Evolutionary conservation across 53 echinoderm and acorn worm genomes (phyloP), one percentile per base, ranked within the genome.

Genomic region (Echinarachnius parma): DNA sequence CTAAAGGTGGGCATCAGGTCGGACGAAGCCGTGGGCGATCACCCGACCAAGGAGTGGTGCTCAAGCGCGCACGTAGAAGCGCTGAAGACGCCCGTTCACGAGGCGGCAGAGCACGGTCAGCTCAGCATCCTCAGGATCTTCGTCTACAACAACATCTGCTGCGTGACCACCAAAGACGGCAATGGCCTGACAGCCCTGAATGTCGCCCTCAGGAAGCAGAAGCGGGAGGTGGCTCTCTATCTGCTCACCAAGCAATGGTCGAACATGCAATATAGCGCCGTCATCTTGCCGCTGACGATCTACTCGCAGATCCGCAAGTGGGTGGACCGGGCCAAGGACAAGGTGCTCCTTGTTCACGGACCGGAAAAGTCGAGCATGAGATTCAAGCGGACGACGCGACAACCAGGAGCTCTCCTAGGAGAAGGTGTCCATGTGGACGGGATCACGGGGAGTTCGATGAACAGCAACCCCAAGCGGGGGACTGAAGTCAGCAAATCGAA

Each of bases 191-290:
- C 89, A 13, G 86, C 80, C 26, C 67, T 93, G 13, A 93, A 89
- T 32, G 78, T 93, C 26, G 80, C 93, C 21, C 78, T 93, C 1
- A 46, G 93, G 21, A 86, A 86, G 34, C 93, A 89, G 35, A 77
- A 93, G 35, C 76, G 84, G 28, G 89, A 93, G 37, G 93, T 86
- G 0, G 93, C 93, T 9, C 39, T 93, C 32, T 93, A 93, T 37
- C 79, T 93, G 1, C 80, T 93, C 34, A 89, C 93, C 1, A 93
- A 93, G 34, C 93, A 93, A 70, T 93, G 93, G 93, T 81, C 93
- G 16, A 93, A 72, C 62, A 87, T 93, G 5, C 86, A 89, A 47
- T 93, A 86, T 49, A 90, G 75, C 48, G 89, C 89, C 33, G 48
- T 89, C 52, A 86, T 76, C 39, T 55, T 93, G 5, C 93, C 93